phyloP scores from a whole-genome alignment of 2,113 vertebrate species.

The Anhinga rufa region DNA sequence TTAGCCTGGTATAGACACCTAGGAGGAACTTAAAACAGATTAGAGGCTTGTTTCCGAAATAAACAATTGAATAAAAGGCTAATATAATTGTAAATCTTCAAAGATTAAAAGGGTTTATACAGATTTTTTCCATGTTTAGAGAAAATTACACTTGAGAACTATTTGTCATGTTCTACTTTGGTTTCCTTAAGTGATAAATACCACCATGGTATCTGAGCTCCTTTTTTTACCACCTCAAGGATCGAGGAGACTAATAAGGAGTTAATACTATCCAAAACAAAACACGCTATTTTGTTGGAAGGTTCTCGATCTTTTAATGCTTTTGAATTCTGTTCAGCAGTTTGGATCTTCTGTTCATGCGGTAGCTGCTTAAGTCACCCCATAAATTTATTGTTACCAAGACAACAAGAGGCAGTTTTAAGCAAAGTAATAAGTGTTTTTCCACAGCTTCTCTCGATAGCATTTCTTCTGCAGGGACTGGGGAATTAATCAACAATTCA shows the following conservation, averaged over 20 bases:
- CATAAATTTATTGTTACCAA: slow-evolving; percentile 47
- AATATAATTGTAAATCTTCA: neutral
- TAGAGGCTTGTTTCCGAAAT: neutral
- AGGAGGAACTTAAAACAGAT: neutral
- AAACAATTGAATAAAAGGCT: neutral
- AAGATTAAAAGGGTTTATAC: neutral
- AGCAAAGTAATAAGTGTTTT: slow-evolving; percentile 7
- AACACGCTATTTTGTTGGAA: neutral
- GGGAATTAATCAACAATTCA: neutral
- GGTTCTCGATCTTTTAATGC: neutral
- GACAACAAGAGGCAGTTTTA: slow-evolving; percentile 50
- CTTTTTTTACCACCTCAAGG: neutral
- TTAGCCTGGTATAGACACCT: neutral
- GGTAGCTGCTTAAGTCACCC: slow-evolving; percentile 14
- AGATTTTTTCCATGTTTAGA: neutral
- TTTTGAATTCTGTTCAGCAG: neutral
- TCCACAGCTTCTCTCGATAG: neutral
- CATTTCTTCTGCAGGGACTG: neutral
- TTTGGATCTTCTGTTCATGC: neutral
- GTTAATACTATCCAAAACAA: neutral
- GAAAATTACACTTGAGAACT: neutral
- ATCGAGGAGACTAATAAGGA: neutral
- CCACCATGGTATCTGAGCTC: neutral
- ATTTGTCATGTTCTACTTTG: neutral
- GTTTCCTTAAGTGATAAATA: neutral